These are phyloP conservation scores for Cosmia trapezina DNA, from an alignment of 2,888 invertebrate species.

Conservation along the genomic window DNA sequence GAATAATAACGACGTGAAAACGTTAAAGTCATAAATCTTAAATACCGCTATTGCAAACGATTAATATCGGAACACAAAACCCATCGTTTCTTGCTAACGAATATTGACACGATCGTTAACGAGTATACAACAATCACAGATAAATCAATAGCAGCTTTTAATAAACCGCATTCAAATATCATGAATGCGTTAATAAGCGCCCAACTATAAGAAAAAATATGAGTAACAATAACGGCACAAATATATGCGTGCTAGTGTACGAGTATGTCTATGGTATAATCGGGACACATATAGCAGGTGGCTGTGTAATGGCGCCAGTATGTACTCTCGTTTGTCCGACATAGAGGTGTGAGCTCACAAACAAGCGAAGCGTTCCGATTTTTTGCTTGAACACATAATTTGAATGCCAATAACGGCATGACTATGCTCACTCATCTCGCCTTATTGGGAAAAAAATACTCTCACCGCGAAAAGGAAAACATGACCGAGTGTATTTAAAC, in stretches of 20 bases:
- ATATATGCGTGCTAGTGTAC: slow-evolving; percentile 69
- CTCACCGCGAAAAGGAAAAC: slow-evolving; percentile 83
- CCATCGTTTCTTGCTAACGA: slow-evolving; percentile 41
- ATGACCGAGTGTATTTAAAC: slow-evolving; percentile 75
- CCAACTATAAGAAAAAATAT: slow-evolving; percentile 67
- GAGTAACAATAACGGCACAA: slow-evolving; percentile 79
- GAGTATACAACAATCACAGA: slow-evolving; percentile 46
- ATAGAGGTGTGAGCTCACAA: slow-evolving; percentile 75
- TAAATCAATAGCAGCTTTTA: slow-evolving; percentile 64
- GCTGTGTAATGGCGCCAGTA: slow-evolving; percentile 74
- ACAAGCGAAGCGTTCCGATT: slow-evolving; percentile 80
- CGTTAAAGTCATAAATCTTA: slow-evolving; percentile 54
- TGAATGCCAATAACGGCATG: slow-evolving; percentile 85
- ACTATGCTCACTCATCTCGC: slow-evolving; percentile 77
- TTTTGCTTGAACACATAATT: slow-evolving; percentile 82
- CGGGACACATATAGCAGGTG: slow-evolving; percentile 79
- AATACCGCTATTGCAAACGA: slow-evolving; percentile 52
- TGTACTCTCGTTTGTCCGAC: slow-evolving; percentile 80
- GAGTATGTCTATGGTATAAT: slow-evolving; percentile 68
- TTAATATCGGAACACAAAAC: slow-evolving; percentile 54
- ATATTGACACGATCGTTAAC: slow-evolving; percentile 57
- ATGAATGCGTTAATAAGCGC: slow-evolving; percentile 72
- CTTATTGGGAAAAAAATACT: slow-evolving; percentile 82
- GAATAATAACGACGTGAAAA: slow-evolving; percentile 53
- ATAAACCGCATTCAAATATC: slow-evolving; percentile 66